Base-by-base conservation (phyloP, 2,888 invertebrate species). In the Rutpela maculata region DNA sequence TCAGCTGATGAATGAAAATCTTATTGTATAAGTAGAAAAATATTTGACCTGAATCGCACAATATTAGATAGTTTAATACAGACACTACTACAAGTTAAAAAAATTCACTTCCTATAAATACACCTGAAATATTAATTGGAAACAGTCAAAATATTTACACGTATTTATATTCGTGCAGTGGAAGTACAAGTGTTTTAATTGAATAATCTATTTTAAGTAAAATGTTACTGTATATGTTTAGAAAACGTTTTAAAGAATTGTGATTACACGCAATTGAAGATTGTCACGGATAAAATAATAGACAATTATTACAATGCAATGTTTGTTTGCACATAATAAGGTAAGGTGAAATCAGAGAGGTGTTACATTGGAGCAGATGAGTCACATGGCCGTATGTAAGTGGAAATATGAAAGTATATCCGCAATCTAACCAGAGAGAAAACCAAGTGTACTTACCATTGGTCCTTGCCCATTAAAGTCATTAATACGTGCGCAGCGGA, bases 21-120 rank as follows among this genome's bases (percentile, higher is more conserved):
- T 7, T 35, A 35, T 9, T 9, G 31, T 9, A 7, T 35, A 43
- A 15, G 12, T 3, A 12, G 43, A 12, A 11, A 43, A 43, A 7
- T 12, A 43, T 12, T 4, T 43, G 12, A 43, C 43, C 43, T 15
- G 43, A 12, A 12, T 15, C 43, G 12, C 43, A 12, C 15, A 43
- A 43, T 43, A 43, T 43, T 15, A 43, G 12, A 43, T 15, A 1
- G 43, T 9, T 12, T 43, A 3, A 43, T 43, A 15, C 43, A 43
- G 43, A 43, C 7, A 43, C 15, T 3, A 12, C 15, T 11, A 43
- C 43, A 50, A 50, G 50, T 50, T 50, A 50, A n/a, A 50, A 50
- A n/a, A 50, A 50, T 50, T 50, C 50, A 50, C 50, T 50, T 50
- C 50, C 50, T 50, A 50, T 50, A 50, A 50, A 50, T 50, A 50